phyloP scores from a whole-genome alignment of 2,888 invertebrate species.

The Ferdinandea cuprea region DNA sequence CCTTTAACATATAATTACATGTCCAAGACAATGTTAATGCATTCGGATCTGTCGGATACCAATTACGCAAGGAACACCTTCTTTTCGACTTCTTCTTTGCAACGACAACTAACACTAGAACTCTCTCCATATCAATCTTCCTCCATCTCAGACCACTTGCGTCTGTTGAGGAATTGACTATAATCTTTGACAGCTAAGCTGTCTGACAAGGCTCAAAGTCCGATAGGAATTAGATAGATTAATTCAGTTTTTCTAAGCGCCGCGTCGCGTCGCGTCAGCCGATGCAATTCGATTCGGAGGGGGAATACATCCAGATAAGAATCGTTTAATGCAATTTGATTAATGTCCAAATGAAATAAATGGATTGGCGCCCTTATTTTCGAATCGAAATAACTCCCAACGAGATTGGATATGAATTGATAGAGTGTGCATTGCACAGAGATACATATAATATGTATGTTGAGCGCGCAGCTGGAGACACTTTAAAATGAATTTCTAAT shows the following conservation, averaged over 20 bases:
- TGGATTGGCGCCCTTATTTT: conserved; percentile 59
- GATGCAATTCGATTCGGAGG: conserved; percentile 51
- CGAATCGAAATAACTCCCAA: conserved; percentile 22
- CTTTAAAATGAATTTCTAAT: conserved; percentile 39
- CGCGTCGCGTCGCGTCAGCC: too few relatives aligned
- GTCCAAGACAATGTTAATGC: conserved; percentile 47
- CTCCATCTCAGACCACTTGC: conserved; percentile 44
- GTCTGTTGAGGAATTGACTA: conserved; percentile 66
- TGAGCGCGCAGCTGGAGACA: conserved; percentile 57
- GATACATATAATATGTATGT: too few relatives aligned
- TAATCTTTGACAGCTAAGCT: conserved; percentile 59
- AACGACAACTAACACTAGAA: conserved; percentile 34
- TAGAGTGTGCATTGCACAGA: conserved; percentile 17
- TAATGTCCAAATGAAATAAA: conserved; percentile 55
- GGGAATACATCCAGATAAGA: conserved; percentile 37
- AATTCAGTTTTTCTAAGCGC: conserved; percentile 49
- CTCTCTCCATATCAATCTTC: conserved; percentile 58
- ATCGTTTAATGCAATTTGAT: conserved; percentile 69
- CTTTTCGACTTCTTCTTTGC: not conserved
- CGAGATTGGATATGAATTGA: not conserved
- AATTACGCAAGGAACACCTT: conserved; percentile 48
- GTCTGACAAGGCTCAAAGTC: conserved; percentile 38
- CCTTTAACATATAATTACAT: conserved; percentile 60
- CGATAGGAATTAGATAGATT: conserved; percentile 33
- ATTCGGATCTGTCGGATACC: conserved; percentile 31